Conservation (phyloP, 2,113 vertebrate species). For the Acanthisitta chloris region DNA sequence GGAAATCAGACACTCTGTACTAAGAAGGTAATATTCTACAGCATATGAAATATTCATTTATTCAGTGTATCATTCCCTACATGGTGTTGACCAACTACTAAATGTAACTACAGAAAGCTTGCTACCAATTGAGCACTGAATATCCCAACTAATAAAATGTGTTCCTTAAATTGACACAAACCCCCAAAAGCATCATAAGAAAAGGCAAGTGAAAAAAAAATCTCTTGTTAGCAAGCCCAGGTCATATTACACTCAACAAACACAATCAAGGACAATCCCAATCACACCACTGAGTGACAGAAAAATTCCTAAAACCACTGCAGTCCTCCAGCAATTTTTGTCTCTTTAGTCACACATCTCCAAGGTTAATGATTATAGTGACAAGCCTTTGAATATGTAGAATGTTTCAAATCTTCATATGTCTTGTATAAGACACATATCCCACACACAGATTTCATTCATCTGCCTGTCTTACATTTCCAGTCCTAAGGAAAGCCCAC, state of each 20-base stretch:
- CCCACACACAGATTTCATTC: not conserved
- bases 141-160: not conserved
- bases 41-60: not conserved
- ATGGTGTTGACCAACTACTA: not conserved
- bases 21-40: not conserved
- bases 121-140: not conserved
- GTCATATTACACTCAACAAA: not conserved
- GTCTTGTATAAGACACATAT: not conserved
- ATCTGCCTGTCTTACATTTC: not conserved
- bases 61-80: not conserved
- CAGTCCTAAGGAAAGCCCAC: not conserved
- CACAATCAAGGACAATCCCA: not conserved
- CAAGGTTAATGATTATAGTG: not conserved
- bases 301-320: not conserved
- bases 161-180: not conserved
- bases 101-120: not conserved
- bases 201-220: not conserved
- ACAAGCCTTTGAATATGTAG: not conserved
- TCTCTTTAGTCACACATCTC: not conserved
- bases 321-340: not conserved
- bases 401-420: not conserved
- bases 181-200: not conserved
- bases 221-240: not conserved
- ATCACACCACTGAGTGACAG: accelerated
- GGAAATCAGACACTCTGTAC: not conserved